These are phyloP conservation scores for Diploptera punctata DNA, from an alignment of 2,888 invertebrate species.

Conservation along the genomic window DNA sequence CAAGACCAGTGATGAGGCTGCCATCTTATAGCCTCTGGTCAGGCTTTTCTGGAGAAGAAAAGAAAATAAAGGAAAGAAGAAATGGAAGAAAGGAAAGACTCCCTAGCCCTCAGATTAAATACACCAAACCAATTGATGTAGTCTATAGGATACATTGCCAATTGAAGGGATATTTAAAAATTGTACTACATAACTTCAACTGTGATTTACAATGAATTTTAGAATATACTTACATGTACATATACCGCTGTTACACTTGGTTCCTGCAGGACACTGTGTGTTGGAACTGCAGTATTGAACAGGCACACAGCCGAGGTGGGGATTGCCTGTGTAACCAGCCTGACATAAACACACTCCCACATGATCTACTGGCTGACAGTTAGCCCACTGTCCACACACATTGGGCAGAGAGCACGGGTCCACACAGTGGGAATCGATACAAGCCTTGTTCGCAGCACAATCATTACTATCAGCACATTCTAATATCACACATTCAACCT, in stretches of 20 bases:
- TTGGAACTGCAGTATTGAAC: conserved; percentile 84
- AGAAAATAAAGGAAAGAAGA: too few species aligned
- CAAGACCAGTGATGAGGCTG: too few species aligned
- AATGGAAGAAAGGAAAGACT: too few species aligned
- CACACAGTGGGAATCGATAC: conserved; percentile 79
- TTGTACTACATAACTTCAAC: too few species aligned
- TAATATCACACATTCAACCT: conserved; percentile 70
- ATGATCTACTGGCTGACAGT: conserved; percentile 78
- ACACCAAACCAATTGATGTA: too few species aligned
- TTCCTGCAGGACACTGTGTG: conserved; percentile 81
- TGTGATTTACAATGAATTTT: too few species aligned
- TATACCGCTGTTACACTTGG: conserved; percentile 82
- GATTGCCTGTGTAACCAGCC: conserved; percentile 85
- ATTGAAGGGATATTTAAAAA: too few species aligned
- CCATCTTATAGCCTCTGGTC: too few species aligned
- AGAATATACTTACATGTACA: conserved; percentile 72
- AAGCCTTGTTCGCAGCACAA: conserved; percentile 72
- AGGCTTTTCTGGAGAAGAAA: too few species aligned
- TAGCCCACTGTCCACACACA: conserved; percentile 82
- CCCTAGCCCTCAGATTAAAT: too few species aligned
- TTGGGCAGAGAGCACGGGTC: conserved; percentile 83
- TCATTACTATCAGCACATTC: conserved; percentile 83
- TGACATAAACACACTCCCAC: conserved; percentile 84
- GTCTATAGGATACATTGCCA: too few species aligned
- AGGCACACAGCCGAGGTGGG: conserved; percentile 82